Evolutionary conservation across 1,140 invertebrate species (phyloP).

Genomic region (Mizuhopecten yessoensis): DNA sequence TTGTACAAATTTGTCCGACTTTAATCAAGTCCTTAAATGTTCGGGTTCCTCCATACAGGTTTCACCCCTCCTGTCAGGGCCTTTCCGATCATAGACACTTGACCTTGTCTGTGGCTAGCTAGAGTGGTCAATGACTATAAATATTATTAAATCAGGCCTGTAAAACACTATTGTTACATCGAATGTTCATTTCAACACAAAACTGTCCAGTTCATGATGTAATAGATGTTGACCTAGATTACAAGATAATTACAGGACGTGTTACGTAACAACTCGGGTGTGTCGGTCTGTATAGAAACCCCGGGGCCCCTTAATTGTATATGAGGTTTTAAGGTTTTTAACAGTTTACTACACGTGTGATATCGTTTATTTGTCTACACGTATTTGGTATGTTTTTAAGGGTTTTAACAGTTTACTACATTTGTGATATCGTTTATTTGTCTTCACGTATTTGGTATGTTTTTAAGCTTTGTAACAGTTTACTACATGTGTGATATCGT

Average conservation of each 20-base stretch:
- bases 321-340: no score
- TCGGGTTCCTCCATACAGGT: neutral
- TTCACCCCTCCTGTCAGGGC: neutral
- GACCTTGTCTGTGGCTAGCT: neutral
- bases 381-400: no score
- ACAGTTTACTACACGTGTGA: no score
- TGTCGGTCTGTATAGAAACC: neutral
- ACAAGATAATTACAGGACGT: neutral
- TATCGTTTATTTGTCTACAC: no score
- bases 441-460: no score
- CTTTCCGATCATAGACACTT: neutral
- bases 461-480: no score
- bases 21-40: neutral
- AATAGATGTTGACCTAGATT: neutral
- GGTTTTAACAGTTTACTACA: no score
- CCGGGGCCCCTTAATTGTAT: neutral
- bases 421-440: no score
- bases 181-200: neutral
- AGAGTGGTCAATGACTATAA: neutral
- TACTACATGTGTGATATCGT: no score
- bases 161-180: neutral
- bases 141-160: neutral
- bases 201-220: neutral
- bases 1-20: neutral
- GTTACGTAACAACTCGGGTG: neutral